Conservation (phyloP, 2,888 invertebrate genomes). For the Hirtodrosophila alboralis region DNA sequence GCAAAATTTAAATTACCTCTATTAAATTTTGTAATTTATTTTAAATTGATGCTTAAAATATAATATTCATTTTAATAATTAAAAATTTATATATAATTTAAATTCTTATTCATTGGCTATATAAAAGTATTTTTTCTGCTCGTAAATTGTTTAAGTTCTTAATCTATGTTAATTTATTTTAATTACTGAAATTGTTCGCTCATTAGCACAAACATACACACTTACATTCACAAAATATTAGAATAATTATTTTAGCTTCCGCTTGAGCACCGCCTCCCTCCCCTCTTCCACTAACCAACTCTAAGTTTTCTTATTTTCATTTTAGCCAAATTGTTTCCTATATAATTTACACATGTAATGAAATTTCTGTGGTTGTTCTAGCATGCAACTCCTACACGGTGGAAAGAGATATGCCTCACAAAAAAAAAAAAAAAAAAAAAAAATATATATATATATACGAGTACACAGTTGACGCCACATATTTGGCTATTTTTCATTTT, state of each 20-base stretch:
- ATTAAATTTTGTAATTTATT: no score
- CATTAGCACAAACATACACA: neutral
- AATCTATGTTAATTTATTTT: constrained; percentile 7
- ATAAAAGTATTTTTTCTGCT: neutral
- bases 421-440: constrained; percentile 2
- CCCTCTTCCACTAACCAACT: neutral
- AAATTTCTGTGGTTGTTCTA: constrained; percentile 63
- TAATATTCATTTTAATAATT: no score
- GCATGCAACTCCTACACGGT: constrained; percentile 15
- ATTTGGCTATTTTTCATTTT: constrained; percentile 49
- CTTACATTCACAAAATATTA: constrained; percentile 13
- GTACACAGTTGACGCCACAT: constrained; percentile 33
- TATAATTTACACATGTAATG: constrained; percentile 70
- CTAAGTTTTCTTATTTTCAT: constrained; percentile 7
- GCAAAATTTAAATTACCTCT: no score
- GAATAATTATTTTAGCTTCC: constrained; percentile 39
- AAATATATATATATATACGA: no score
- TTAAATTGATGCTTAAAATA: no score
- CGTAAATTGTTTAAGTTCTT: constrained; percentile 1
- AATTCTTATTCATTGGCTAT: no score
- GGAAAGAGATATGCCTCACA: neutral
- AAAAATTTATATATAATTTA: no score
- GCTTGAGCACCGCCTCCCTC: neutral
- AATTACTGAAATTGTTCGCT: constrained; percentile 21
- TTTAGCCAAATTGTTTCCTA: constrained; percentile 44